A percentile compares a stretch with the other conserved stretches of the same genome.
Conservation (phyloP, 2,888 invertebrate genomes). For the Nemurella pictetii region DNA sequence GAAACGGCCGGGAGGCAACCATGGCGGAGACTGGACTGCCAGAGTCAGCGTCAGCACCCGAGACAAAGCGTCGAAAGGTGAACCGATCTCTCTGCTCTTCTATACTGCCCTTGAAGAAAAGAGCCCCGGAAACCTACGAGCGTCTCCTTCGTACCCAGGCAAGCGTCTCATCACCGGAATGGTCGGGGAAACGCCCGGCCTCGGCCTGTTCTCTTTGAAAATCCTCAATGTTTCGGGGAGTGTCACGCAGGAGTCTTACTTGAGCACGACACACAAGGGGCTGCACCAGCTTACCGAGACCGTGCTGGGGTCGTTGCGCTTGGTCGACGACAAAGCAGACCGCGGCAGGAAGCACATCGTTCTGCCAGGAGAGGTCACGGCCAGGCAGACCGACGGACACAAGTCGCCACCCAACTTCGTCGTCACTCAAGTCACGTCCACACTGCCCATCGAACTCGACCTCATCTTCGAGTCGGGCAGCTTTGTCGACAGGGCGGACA, state of each 20-base stretch:
- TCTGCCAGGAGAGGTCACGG: slow-evolving; percentile 64
- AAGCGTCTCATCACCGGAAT: slow-evolving; percentile 61
- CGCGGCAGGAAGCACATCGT: slow-evolving; percentile 58
- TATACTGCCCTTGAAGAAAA: slow-evolving; percentile 79
- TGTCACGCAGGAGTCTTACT: slow-evolving; percentile 69
- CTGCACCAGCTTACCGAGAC: slow-evolving; percentile 75
- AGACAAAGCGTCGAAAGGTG: slow-evolving; percentile 45
- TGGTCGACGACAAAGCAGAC: slow-evolving; percentile 59
- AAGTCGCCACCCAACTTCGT: slow-evolving; percentile 68
- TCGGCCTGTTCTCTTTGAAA: slow-evolving; percentile 74
- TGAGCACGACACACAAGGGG: slow-evolving; percentile 72
- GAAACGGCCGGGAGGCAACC: slow-evolving; percentile 75
- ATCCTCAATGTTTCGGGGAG: slow-evolving; percentile 54
- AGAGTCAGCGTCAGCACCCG: slow-evolving; percentile 67
- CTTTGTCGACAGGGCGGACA: slow-evolving; percentile 58
- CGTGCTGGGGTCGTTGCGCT: slow-evolving; percentile 68
- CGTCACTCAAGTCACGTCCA: slow-evolving; percentile 74
- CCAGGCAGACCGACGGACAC: slow-evolving; percentile 49
- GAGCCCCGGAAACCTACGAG: slow-evolving; percentile 61
- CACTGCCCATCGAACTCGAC: slow-evolving; percentile 80
- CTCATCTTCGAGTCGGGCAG: slow-evolving; percentile 80
- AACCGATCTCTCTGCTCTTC: slow-evolving; percentile 72
- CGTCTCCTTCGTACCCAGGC: slow-evolving; percentile 54
- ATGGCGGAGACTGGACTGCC: slow-evolving; percentile 94
- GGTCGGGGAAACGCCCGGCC: slow-evolving; percentile 74